Evolutionary conservation across 2,113 vertebrate genomes (phyloP).

Genomic region (Eretmochelys imbricata): DNA sequence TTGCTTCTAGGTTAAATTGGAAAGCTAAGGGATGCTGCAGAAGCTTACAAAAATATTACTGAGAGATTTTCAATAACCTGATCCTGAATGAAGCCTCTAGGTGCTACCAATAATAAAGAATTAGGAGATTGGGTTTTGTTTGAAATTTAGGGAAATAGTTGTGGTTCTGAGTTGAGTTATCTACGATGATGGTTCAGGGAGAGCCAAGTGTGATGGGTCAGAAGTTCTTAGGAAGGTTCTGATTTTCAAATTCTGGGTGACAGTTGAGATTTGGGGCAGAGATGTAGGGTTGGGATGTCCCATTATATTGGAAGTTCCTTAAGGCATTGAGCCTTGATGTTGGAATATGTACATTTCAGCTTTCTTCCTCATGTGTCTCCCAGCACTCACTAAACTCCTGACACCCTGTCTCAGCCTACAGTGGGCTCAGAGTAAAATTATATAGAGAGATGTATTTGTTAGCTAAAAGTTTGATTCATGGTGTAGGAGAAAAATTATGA

Average conservation of each 20-base stretch:
- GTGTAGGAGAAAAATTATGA: not conserved
- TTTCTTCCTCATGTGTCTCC: not conserved
- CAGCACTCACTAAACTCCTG: not conserved
- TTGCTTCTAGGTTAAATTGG: not conserved
- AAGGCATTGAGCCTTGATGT: constrained; percentile 23
- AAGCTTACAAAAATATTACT: not conserved
- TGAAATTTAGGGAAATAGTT: not conserved
- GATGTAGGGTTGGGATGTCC: not conserved
- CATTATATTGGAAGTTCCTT: constrained; percentile 27
- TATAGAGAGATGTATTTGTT: not conserved
- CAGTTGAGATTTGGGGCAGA: not conserved
- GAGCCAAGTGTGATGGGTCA: not conserved
- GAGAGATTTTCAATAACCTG: not conserved
- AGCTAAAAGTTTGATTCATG: not conserved
- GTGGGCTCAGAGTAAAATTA: not conserved
- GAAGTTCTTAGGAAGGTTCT: not conserved
- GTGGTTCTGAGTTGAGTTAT: constrained; percentile 12
- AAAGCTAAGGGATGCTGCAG: not conserved
- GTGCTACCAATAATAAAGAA: not conserved
- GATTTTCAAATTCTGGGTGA: not conserved
- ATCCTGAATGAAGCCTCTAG: not conserved
- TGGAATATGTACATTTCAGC: constrained; percentile 44
- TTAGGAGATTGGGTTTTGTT: constrained; percentile 27
- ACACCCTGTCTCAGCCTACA: not conserved
- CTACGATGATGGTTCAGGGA: not conserved